Conservation (phyloP, 2,888 invertebrate genomes). For the Drosophila bunnanda region DNA sequence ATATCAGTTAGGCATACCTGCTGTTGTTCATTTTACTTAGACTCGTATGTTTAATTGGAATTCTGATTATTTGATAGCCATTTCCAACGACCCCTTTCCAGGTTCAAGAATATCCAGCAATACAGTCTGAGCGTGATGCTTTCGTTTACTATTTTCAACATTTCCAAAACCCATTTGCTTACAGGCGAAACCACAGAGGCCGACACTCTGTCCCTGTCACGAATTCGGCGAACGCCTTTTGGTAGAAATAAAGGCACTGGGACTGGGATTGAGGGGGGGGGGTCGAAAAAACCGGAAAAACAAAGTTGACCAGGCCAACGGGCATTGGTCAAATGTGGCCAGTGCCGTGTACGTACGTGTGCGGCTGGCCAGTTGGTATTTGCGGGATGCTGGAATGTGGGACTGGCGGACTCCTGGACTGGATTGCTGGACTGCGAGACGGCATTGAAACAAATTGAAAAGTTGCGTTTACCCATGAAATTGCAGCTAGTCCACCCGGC, state of each 20-base stretch:
- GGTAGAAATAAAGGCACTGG: background rate
- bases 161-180: constrained; percentile 6
- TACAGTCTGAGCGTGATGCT: background rate
- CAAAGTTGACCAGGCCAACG: constrained; percentile 15
- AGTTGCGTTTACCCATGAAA: constrained; percentile 45
- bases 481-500: constrained; percentile 1
- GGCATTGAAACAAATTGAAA: constrained; percentile 54
- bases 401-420: constrained; percentile 5
- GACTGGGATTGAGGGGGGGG: background rate
- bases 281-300: constrained; percentile 2
- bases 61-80: background rate
- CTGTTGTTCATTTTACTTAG: background rate
- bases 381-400: constrained; percentile 15
- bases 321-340: constrained; percentile 29
- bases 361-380: constrained; percentile 23
- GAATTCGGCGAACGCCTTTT: constrained; percentile 15
- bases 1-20: background rate
- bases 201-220: constrained; percentile 10
- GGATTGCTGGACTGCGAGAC: constrained; percentile 2
- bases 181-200: background rate
- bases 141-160: background rate
- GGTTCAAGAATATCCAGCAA: background rate
- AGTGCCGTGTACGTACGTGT: constrained; percentile 28
- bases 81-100: background rate
- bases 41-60: background rate